Percentiles rank a stretch among this genome's conserved stretches.
phyloP scores from a whole-genome alignment of 2,113 vertebrate species.

The Rhinolophus ferrumequinum region DNA sequence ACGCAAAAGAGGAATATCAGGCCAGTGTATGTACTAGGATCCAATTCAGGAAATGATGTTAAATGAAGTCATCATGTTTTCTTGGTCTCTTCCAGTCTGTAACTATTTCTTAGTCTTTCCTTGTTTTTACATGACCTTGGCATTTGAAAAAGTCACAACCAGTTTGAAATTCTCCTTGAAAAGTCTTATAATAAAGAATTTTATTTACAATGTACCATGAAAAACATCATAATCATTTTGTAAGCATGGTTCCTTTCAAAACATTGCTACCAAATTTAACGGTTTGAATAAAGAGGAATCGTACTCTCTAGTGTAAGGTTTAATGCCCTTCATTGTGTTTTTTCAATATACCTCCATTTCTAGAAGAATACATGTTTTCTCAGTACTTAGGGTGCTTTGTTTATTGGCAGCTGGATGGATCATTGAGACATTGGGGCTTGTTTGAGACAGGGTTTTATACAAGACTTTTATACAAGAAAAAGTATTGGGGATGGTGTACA shows the following conservation, averaged over 20 bases:
- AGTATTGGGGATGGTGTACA: neutral
- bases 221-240: neutral
- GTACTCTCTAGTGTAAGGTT: neutral
- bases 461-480: neutral
- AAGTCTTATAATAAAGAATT: neutral
- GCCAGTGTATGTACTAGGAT: neutral
- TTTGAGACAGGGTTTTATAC: neutral
- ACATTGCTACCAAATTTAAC: neutral
- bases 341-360: neutral
- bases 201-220: neutral
- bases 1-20: neutral
- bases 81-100: neutral
- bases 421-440: neutral
- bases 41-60: neutral
- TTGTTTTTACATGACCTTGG: neutral
- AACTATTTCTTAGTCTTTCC: neutral
- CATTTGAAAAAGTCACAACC: neutral
- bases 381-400: neutral
- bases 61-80: neutral
- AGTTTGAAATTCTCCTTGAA: neutral
- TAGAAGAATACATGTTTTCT: neutral
- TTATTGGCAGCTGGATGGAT: neutral
- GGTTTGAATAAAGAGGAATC: neutral
- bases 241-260: neutral
- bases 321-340: neutral